Percentiles rank a stretch among this genome's conserved stretches.
Evolutionary conservation across 1,140 invertebrate species (phyloP).

Genomic region (Solenopsis invicta): DNA sequence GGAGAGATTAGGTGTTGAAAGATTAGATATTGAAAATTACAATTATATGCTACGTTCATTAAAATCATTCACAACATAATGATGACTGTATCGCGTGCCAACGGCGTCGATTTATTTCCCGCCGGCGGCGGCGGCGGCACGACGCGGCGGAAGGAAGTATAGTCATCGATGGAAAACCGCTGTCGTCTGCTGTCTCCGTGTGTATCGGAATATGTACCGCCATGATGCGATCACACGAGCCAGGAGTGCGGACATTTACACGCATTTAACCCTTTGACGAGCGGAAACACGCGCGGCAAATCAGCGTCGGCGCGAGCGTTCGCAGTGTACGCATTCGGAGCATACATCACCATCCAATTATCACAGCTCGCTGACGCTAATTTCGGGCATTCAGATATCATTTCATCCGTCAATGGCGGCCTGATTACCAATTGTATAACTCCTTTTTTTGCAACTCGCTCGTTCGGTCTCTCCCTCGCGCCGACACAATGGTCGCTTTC

Average conservation of each 20-base stretch:
- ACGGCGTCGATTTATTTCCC: constrained; percentile 56
- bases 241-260: constrained; percentile 80
- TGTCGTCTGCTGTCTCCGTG: constrained; percentile 61
- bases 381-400: constrained; percentile 81
- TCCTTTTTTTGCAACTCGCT: constrained; percentile 57
- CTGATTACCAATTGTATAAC: constrained; percentile 79
- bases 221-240: constrained; percentile 75
- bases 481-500: constrained; percentile 56
- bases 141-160: constrained; percentile 57
- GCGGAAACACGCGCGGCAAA: constrained; percentile 74
- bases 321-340: constrained; percentile 69
- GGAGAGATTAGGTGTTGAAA: background rate
- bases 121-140: constrained; percentile 12
- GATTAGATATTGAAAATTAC: background rate
- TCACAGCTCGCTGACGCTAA: constrained; percentile 80
- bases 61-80: constrained; percentile 52
- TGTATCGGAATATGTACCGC: constrained; percentile 63
- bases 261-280: constrained; percentile 82
- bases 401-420: constrained; percentile 78
- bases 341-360: constrained; percentile 78
- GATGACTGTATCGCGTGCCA: constrained; percentile 41
- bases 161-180: constrained; percentile 64
- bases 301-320: constrained; percentile 66
- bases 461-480: constrained; percentile 29
- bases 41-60: background rate